Percentiles rank a stretch among this genome's conserved stretches.
Evolutionary conservation across 2,113 vertebrate genomes (phyloP).

Genomic region (Macaca fascicularis): DNA sequence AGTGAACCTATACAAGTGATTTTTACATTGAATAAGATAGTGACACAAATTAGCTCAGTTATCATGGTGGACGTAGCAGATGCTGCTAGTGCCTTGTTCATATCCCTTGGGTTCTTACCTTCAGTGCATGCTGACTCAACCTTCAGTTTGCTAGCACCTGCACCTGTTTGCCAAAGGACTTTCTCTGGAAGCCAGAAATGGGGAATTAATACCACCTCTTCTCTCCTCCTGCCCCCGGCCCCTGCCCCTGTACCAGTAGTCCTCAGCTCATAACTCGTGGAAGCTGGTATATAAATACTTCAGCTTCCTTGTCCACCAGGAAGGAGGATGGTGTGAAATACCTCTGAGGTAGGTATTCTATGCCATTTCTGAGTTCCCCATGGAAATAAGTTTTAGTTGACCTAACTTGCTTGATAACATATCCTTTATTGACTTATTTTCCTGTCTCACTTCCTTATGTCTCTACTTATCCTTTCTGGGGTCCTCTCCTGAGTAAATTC

Average conservation of each 20-base stretch:
- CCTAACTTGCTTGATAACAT: neutral
- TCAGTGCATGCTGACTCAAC: neutral
- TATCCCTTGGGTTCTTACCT: neutral
- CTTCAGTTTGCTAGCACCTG: neutral
- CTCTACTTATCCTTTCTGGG: neutral
- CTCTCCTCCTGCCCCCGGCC: neutral
- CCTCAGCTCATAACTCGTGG: neutral
- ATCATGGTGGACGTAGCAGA: neutral
- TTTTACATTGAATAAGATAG: neutral
- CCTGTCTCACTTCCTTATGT: neutral
- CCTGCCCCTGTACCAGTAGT: neutral
- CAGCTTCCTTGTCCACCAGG: neutral
- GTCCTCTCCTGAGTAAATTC: conserved; percentile 14
- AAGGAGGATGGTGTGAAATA: neutral
- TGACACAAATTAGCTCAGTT: neutral
- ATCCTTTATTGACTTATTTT: conserved; percentile 28
- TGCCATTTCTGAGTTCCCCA: neutral
- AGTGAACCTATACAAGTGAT: neutral
- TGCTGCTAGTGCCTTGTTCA: neutral
- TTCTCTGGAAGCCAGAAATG: conserved; percentile 12
- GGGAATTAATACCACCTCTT: conserved; percentile 8
- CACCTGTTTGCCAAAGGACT: neutral
- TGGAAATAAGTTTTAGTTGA: neutral
- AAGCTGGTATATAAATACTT: neutral
- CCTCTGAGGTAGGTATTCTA: neutral